Base-by-base conservation (phyloP, 2,888 invertebrate genomes). In the Embidobia sp. region DNA sequence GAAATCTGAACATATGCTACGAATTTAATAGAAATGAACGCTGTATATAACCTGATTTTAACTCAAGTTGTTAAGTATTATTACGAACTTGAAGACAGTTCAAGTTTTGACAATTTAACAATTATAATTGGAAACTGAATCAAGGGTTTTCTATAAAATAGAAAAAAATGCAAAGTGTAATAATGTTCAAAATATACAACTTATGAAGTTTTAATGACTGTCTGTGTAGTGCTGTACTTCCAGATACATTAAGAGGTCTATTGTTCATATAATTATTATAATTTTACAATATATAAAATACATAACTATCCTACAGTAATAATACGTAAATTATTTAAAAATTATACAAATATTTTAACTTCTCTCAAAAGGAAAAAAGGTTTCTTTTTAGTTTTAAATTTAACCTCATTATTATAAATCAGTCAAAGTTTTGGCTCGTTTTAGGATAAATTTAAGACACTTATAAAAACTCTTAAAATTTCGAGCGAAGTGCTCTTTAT, bases 1-100 rank as follows among this genome's bases (percentile, higher is more conserved):
- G 26, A n/a, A 5, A 48, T 61, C 19, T 10, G 19, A 61, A 46
- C 31, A 13, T 10, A 35, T 31, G 46, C 16, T 31, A 35, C 33
- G 48, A 46, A 35, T 61, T 46, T 48, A 55, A 55, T 42, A 55
- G 40, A 22, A 55, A n/a, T n/a, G n/a, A 55, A 42, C 55, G 29
- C 42, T 40, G 18, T 42, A 11, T 55, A 42, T 22, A 55, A 11
- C 40, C 11, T 8, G 27, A 42, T 42, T 55, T 40, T 10, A 42
- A 22, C 11, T 26, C 40, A 11, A n/a, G n/a, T 29, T 42, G 55
- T 29, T 42, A 18, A 27, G 42, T 13, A 29, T 42, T 42, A 18
- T 55, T 40, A 40, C 29, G 29, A 55, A 55, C 55, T 55, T 5
- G 29, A 40, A 55, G 40, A 55, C 18, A n/a, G n/a, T 29, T 55